Conservation (phyloP, 2,113 vertebrate genomes). For the Nannobrachium achirus region DNA sequence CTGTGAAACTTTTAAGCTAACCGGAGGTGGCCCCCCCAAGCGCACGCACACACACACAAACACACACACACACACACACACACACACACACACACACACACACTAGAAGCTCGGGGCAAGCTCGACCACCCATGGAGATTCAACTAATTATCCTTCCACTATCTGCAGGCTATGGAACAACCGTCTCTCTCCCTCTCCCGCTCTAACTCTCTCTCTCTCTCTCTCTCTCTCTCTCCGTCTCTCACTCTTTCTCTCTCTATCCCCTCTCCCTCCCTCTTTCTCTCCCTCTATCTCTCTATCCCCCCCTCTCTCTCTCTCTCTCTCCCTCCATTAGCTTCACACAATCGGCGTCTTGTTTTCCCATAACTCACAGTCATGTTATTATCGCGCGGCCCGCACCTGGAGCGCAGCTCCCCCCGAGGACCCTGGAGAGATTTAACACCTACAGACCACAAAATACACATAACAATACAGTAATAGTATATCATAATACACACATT, state of each 20-base stretch:
- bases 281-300: background rate
- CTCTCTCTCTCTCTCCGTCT: background rate
- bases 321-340: background rate
- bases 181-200: background rate
- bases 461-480: too few relatives aligned
- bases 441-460: too few relatives aligned
- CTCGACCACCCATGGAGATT: conserved; percentile 60
- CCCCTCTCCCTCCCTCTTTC: background rate
- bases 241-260: too few relatives aligned
- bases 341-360: too few relatives aligned
- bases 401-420: too few relatives aligned
- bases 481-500: too few relatives aligned
- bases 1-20: conserved; percentile 55
- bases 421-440: too few relatives aligned
- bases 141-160: conserved; percentile 68
- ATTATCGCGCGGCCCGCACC: too few relatives aligned
- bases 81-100: background rate
- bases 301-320: background rate
- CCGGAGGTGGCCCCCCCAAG: conserved; percentile 37
- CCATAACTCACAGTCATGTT: too few relatives aligned
- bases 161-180: conserved; percentile 42
- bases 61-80: background rate
- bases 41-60: conserved; percentile 29
- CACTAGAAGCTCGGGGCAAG: conserved; percentile 40
- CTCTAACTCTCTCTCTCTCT: background rate